Evolutionary conservation across 2,888 invertebrate genomes (phyloP).

Genomic region (Odontothrips loti): DNA sequence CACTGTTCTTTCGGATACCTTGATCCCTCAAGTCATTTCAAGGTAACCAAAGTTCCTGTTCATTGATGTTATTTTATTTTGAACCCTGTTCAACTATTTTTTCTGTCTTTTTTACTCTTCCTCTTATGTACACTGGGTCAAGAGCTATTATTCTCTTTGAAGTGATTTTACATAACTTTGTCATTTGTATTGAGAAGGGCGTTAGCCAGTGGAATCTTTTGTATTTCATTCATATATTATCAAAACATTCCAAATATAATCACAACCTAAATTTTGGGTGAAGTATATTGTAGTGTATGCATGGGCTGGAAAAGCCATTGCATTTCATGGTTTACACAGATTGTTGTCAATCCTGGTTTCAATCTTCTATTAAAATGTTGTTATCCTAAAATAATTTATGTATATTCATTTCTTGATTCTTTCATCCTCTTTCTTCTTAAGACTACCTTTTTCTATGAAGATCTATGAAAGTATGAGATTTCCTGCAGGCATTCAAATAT

Average conservation of each 20-base stretch:
- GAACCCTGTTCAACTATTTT: neutral
- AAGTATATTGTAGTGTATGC: neutral
- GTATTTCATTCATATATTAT: neutral
- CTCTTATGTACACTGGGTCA: neutral
- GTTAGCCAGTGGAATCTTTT: neutral
- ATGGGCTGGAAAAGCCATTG: neutral
- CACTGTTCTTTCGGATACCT: neutral
- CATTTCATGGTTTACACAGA: no score
- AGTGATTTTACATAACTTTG: neutral
- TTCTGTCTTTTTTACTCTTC: neutral
- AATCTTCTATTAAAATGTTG: no score
- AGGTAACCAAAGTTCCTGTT: neutral
- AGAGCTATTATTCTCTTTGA: neutral
- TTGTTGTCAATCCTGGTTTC: no score
- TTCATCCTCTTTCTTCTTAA: no score
- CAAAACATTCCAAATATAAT: neutral
- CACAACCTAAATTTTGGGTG: neutral
- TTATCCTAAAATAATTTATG: no score
- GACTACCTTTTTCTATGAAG: no score
- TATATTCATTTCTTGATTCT: no score
- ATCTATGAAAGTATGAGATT: no score
- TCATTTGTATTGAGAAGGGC: neutral
- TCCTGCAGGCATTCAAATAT: no score
- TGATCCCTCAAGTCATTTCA: neutral
- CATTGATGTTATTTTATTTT: neutral